These are phyloP conservation scores for Scaptomyza polygonia DNA, from an alignment of 2,888 invertebrate species.

Conservation along the genomic window DNA sequence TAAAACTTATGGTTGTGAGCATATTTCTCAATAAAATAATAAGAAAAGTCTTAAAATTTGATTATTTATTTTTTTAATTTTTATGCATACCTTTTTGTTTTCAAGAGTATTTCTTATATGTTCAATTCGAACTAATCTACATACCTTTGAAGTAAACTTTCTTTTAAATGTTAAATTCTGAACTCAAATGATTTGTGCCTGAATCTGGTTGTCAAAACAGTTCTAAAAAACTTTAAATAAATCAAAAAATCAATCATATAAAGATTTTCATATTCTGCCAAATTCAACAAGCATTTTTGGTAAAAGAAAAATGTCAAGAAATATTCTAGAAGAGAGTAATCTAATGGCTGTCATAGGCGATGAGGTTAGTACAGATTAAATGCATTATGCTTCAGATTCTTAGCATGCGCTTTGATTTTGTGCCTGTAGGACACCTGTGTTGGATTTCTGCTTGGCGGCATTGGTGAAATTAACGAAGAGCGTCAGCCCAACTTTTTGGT, in stretches of 20 bases:
- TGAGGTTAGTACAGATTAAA: conserved; percentile 43
- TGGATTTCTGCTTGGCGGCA: conserved; percentile 67
- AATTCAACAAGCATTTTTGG: too few relatives aligned
- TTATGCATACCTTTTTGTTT: neutral
- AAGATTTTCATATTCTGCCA: neutral
- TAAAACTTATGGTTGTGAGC: too few relatives aligned
- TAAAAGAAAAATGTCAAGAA: conserved; percentile 35
- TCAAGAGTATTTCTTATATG: neutral
- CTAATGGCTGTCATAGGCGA: conserved; percentile 65
- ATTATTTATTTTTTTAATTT: neutral
- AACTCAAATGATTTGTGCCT: neutral
- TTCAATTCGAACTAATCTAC: conserved; percentile 3
- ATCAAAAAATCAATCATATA: conserved; percentile 2
- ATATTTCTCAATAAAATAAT: too few relatives aligned
- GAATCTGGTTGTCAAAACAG: neutral
- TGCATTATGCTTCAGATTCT: neutral
- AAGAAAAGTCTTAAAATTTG: neutral
- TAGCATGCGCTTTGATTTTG: neutral
- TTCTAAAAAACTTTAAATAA: neutral
- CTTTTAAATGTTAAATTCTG: neutral
- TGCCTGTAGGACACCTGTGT: conserved; percentile 62
- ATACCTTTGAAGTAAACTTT: conserved; percentile 17
- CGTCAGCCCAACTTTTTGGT: conserved; percentile 62
- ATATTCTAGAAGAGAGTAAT: conserved; percentile 23
- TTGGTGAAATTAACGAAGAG: conserved; percentile 56